These are phyloP conservation scores for Drosophila pandora DNA, from an alignment of 1,140 invertebrate species.

Conservation along the genomic window DNA sequence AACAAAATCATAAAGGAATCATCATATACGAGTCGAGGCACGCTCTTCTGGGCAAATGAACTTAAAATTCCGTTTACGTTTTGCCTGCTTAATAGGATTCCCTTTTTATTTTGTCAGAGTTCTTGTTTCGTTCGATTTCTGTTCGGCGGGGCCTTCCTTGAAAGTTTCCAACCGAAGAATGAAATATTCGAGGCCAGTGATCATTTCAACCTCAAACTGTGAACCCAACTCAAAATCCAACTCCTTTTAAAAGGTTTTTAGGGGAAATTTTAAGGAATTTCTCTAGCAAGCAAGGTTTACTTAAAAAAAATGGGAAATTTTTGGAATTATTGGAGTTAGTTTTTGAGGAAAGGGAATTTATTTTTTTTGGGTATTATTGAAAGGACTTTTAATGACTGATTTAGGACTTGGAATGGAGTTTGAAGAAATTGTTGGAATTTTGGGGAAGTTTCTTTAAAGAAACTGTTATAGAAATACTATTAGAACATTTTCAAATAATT, in stretches of 20 bases:
- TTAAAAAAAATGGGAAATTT: background rate
- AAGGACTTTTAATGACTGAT: background rate
- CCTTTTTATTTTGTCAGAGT: slow-evolving; percentile 39
- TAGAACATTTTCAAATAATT: too few relatives aligned
- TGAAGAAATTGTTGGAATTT: too few relatives aligned
- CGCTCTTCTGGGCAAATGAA: slow-evolving; percentile 57
- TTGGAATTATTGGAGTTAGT: slow-evolving; percentile 9
- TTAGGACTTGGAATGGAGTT: too few relatives aligned
- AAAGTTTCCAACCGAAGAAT: background rate
- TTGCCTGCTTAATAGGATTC: slow-evolving; percentile 73
- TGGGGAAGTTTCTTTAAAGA: too few relatives aligned
- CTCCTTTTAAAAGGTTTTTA: slow-evolving; percentile 1
- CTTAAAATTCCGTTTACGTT: slow-evolving; percentile 71
- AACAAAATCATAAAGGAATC: slow-evolving; percentile 25
- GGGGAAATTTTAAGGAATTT: slow-evolving; percentile 26
- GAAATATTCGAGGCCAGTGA: slow-evolving; percentile 13
- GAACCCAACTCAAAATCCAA: slow-evolving; percentile 38
- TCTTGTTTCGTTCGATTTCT: slow-evolving; percentile 6
- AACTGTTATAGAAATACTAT: too few relatives aligned
- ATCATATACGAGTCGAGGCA: slow-evolving; percentile 49
- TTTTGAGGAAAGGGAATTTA: background rate
- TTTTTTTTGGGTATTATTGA: slow-evolving; percentile 6
- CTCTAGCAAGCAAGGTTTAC: slow-evolving; percentile 9
- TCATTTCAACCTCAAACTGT: slow-evolving; percentile 36
- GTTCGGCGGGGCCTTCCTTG: slow-evolving; percentile 3